Base-by-base conservation (phyloP, 2,113 vertebrate genomes). In the Zapornia atra region DNA sequence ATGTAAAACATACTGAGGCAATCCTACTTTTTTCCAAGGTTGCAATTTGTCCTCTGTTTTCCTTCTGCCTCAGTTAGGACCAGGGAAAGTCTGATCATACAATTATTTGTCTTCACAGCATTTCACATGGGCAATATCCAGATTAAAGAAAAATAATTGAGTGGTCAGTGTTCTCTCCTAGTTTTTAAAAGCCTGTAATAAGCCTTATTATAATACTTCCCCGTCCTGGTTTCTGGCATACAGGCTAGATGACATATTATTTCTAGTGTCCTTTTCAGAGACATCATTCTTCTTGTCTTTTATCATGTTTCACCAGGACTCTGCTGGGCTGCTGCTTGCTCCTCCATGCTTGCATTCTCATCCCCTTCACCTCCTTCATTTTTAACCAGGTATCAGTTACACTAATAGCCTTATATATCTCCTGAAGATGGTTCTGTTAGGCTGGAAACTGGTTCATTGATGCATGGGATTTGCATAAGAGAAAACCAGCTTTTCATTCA, bases 331-430 rank as follows among this genome's bases (percentile, higher is more conserved):
- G 53, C 50, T 82, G 38, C 38, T 38, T 38, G 38, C 89, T 95
- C 82, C 66, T 90, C 33, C 51, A 57, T 0, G 6, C 64, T 91
- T 94, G 6, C 34, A 4, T 48, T 83, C n/a, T 77, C 46, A 28
- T 86, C 79, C 46, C 56, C n/a, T 56, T 57, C 48, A 82, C n/a
- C 44, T 91, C 90, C 90, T 87, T 91, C 1, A 70, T 78, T 95
- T 96, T 65, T 95, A 96, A 76, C 63, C 88, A 51, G 88, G 44
- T 92, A 80, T 93, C 87, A 86, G 46, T 91, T 90, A 91, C 66
- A 51, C 44, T 87, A 90, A 94, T 63, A 92, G 92, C 56, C 57
- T 84, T 88, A 70, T 94, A 46, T 54, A 81, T 96, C 72, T 97
- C 59, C 87, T 88, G 69, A 54, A 93, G 86, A 81, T 85, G 29